A percentile compares a stretch with the other conserved stretches of the same genome.
Conservation (phyloP, 2,113 vertebrate genomes). For the Lathamus discolor region DNA sequence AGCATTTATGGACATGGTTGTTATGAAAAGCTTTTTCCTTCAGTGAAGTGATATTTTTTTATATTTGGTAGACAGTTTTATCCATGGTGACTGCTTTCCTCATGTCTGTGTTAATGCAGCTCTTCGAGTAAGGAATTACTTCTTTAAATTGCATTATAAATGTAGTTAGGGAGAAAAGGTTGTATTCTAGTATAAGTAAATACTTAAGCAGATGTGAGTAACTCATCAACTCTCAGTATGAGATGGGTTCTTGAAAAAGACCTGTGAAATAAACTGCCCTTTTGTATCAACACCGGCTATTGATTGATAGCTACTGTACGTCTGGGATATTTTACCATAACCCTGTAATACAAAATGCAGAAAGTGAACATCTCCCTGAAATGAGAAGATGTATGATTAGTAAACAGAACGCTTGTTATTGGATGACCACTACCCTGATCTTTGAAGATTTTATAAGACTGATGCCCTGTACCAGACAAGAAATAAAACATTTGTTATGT, state of each 20-base stretch:
- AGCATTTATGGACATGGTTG: not conserved
- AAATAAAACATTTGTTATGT: not conserved
- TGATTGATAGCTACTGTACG: not conserved
- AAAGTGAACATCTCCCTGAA: not conserved
- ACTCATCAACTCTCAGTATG: not conserved
- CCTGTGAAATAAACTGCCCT: not conserved
- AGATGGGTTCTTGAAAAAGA: not conserved
- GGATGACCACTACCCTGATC: not conserved
- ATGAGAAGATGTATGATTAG: not conserved
- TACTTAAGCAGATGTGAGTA: not conserved
- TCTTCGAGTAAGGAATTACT: not conserved
- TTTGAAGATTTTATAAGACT: not conserved
- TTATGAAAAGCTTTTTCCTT: not conserved
- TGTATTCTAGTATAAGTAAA: not conserved
- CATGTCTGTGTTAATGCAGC: not conserved
- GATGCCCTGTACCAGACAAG: not conserved
- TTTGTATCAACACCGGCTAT: not conserved
- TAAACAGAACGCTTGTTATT: not conserved
- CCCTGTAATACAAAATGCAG: not conserved
- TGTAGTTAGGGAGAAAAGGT: not conserved
- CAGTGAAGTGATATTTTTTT: not conserved
- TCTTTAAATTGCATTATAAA: not conserved
- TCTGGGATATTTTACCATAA: not conserved
- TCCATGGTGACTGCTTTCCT: not conserved
- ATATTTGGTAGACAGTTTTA: not conserved